Base-by-base conservation (phyloP, 2,888 invertebrate genomes). In the Parnassius mnemosyne region DNA sequence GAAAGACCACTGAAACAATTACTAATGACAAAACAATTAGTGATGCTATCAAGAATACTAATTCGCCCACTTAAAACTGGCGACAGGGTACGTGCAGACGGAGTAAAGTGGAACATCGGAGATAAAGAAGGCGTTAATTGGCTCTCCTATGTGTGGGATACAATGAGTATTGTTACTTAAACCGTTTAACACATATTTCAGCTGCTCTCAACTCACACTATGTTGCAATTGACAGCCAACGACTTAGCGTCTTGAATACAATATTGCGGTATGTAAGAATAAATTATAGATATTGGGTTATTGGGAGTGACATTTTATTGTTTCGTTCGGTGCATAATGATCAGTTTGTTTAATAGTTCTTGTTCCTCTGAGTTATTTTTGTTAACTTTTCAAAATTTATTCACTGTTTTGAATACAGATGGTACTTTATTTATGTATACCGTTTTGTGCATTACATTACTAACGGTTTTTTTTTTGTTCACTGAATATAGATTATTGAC, bases 31-130 rank as follows among this genome's bases (percentile, higher is more conserved):
- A 70, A 64, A 72, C 77, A 77, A 85, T 83, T 80, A 82, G 74
- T 72, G 68, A 70, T 74, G 76, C 77, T 77, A 83, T 83, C 78
- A 76, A 76, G 78, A 78, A 76, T 75, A 80, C 78, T 80, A 80
- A 80, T 78, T 77, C 66, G 77, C 72, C 76, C 76, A 80, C 75
- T 81, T 80, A 78, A 80, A 74, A 55, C 50, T 43, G 66, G 69
- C 72, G 79, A 77, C 75, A 72, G 73, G 59, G 69, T 69, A 73
- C 76, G 77, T 73, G 76, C 74, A 74, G 74, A 76, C 74, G 75
- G 71, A 71, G 79, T 79, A 72, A 75, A 80, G 78, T 78, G 73
- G 72, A 75, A 74, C 71, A 69, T 68, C 64, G 67, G 63, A 66
- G 74, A 71, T 71, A 70, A 73, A 72, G 72, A 74, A 77, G 73